phyloP scores from a whole-genome alignment of 2,797 vertebrate species.

The Euthynnus affinis region DNA sequence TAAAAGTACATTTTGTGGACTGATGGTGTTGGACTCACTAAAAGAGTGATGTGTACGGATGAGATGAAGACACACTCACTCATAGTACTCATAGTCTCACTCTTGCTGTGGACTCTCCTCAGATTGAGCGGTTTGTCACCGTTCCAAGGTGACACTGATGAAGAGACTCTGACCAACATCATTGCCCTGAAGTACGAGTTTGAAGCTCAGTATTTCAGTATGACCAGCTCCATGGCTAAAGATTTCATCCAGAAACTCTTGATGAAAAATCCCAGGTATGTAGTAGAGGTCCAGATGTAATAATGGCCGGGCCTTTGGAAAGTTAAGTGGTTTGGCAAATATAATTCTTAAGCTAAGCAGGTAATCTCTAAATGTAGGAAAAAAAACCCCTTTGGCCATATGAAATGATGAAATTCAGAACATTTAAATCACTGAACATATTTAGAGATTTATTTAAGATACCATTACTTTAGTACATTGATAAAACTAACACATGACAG shows the following conservation, averaged over 20 bases:
- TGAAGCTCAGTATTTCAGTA: slow-evolving; percentile 80
- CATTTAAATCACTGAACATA: too few species aligned
- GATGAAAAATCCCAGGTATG: slow-evolving; percentile 80
- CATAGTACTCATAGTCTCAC: neutral
- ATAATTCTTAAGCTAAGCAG: too few species aligned
- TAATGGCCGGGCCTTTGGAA: too few species aligned
- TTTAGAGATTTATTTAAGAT: too few species aligned
- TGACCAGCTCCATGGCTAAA: slow-evolving; percentile 86
- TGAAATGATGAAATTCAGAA: too few species aligned
- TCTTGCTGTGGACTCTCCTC: slow-evolving; percentile 29
- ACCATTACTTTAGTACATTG: too few species aligned
- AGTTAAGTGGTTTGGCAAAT: too few species aligned
- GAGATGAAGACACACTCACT: neutral
- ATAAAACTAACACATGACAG: too few species aligned
- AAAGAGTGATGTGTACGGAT: neutral
- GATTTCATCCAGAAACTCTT: slow-evolving; percentile 88
- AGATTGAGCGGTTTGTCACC: slow-evolving; percentile 89
- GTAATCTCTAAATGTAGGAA: too few species aligned
- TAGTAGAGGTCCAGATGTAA: neutral
- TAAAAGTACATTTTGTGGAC: too few species aligned
- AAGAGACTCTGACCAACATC: slow-evolving; percentile 86
- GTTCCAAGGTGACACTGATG: slow-evolving; percentile 88
- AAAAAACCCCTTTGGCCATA: too few species aligned
- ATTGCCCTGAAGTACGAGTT: slow-evolving; percentile 83
- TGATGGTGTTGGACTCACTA: neutral